Evolutionary conservation across 2,113 vertebrate species (phyloP), one percentile per base, ranked within the genome.

Genomic region (Hydrochoerus hydrochaeris): DNA sequence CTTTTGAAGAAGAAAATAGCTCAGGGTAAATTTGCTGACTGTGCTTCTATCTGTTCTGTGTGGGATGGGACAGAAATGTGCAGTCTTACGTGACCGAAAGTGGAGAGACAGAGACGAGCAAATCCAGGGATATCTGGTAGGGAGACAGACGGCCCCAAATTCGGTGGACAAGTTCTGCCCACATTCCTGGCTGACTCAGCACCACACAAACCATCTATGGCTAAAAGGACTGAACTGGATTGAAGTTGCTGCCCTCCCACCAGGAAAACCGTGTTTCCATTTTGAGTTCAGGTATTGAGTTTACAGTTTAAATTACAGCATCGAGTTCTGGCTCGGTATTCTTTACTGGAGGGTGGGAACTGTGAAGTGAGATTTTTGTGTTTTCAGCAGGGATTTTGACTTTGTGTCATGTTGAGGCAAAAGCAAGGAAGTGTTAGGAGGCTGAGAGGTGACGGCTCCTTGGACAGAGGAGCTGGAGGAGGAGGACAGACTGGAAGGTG

Each of bases 391-490:
- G 14, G 22, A 57, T 73, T 73, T 35, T 41, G 77, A 93, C 20
- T 80, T 78, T 11, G 9, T 8, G 46, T 52, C 54, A 30, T 26
- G 63, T 5, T 60, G 20, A 32, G 16, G 32, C 38, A 63, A 44
- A 13, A 20, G 0, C 60, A 35, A 65, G 30, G 14, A 80, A 22
- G 1, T 5, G 0, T 80, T 7, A 19, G 32, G 54, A 46, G 35
- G 28, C 13, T 52, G 0, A 38, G 30, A 46, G 5, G 26, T 3
- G n/a, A 12, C 0, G 1, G 17, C 14, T 1, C 10, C 54, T 57
- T 0, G 0, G 57, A 52, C 49, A 52, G 49, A 28, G 3, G 12
- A 52, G 35, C 20, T 11, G 24, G 2, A 81, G n/a, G 26, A 65
- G 24, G 38, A n/a, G 9, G 2, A 0, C 17, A 8, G n/a, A 35